These are phyloP conservation scores for Drosophila mayri DNA, from an alignment of 1,140 invertebrate species.

Conservation along the genomic window DNA sequence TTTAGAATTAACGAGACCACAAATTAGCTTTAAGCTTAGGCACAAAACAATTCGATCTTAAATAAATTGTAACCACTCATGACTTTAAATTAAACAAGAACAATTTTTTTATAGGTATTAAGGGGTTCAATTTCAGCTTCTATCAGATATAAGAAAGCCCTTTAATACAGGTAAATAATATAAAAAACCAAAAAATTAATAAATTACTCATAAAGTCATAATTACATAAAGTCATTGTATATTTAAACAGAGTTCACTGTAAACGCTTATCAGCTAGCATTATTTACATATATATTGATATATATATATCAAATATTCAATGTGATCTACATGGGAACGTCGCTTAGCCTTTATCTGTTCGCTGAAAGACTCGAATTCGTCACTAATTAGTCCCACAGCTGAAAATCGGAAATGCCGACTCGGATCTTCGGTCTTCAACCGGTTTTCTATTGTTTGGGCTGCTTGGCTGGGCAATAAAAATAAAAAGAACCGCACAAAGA, in stretches of 20 bases:
- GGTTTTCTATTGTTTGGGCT: conserved; percentile 21
- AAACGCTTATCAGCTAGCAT: neutral
- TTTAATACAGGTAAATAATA: no score
- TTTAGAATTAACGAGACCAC: neutral
- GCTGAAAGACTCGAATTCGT: neutral
- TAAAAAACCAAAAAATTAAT: no score
- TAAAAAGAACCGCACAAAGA: conserved; percentile 25
- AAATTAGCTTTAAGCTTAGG: conserved; percentile 19
- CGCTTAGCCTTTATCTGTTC: conserved; percentile 2
- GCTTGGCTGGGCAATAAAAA: conserved; percentile 1
- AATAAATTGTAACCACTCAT: conserved; percentile 33
- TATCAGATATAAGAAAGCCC: no score
- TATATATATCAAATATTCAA: neutral
- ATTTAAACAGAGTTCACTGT: neutral
- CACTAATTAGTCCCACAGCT: conserved; percentile 5
- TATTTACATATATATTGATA: neutral
- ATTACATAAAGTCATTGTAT: no score
- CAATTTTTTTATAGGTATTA: neutral
- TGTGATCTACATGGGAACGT: neutral
- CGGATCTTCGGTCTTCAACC: conserved; percentile 7
- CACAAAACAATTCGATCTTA: conserved; percentile 16
- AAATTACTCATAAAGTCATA: neutral
- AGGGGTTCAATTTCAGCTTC: neutral
- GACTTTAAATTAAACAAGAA: neutral
- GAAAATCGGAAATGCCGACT: conserved; percentile 14